Evolutionary conservation across 2,113 vertebrate species (phyloP), one percentile per base, ranked within the genome.

Genomic region (Benitochromis conjunctus): DNA sequence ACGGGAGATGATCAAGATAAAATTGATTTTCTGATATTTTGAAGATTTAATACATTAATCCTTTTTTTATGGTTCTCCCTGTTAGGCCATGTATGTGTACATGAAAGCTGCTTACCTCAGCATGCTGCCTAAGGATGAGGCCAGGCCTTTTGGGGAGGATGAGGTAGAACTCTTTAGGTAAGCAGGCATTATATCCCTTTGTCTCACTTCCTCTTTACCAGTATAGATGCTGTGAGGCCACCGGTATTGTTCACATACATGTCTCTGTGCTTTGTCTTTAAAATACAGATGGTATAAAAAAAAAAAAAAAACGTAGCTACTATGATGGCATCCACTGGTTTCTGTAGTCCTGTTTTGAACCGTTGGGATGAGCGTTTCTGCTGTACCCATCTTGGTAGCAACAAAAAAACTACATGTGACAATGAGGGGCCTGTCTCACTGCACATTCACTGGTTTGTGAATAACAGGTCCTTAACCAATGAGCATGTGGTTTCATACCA

Each of bases 21-120:
- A 26, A 7, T 8, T 4, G 12, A 2, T 41, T 0, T 24, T 55
- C 11, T 11, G 43, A 43, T 18, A 16, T 55, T 38, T 29, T 51
- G 11, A 5, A 1, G 31, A 36, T 26, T n/a, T 13, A 34, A 8
- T 34, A 19, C 24, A 0, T 31, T 11, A 80, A 46, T 43, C 6
- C 0, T 1, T 5, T 29, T 2, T 83, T 26, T 56, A 0, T 80
- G 51, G 5, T 14, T 74, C 6, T 82, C 8, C 64, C 21, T 82
- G 9, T 69, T 21, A 97, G 97, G 97, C 96, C 60, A 97, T 97
- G 96, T 97, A 97, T 19, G 90, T 97, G 58, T 97, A 96, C 91
- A 97, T 97, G 97, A 97, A 97, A 87, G 97, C 97, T 16, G 96
- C 97, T 19, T 97, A 92, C 88, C 96, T 97, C 87, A 97, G 96